Base-by-base conservation (phyloP, 2,113 vertebrate species). In the Pseudorhombus dupliciocellatus region DNA sequence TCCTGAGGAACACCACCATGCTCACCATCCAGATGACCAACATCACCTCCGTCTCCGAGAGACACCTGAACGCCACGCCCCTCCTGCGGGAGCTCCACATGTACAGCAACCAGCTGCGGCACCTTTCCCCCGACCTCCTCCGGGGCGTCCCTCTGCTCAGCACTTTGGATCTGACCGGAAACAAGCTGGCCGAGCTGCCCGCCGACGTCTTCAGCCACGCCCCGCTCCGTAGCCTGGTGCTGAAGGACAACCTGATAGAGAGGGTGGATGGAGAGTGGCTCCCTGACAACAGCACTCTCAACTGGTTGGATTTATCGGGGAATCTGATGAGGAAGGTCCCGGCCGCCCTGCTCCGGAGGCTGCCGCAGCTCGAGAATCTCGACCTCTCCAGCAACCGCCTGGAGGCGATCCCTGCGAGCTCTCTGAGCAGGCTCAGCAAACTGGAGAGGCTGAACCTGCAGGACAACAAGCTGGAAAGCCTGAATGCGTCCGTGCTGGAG, bases 1-100 rank as follows among this genome's bases (percentile, higher is more conserved):
- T 97, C 37, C 92, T 92, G 0, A 4, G 52, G 2, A 75, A 88
- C 87, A 94, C 92, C 16, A 53, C 77, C 22, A 53, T 75, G 52
- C 60, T 97, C 56, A 91, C 92, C 0, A 84, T 96, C 57, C 95
- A 97, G 88, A 94, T 92, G 85, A 96, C 94, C 14, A 95, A 94
- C 42, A 64, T 97, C 82, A 88, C 87, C 11, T 24, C 51, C 56
- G 78, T 97, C 64, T 77, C 81, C 0, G 84, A 87, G 2, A 0
- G 64, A 0, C 75, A 94, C 2, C 84, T 98, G 4, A 79, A 3
- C 0, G 87, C 82, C 15, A 84, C 91, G 0, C 91, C 92, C 0
- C 55, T 42, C 1, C 92, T 98, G 22, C 68, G 55, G 48, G 95
- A 93, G 26, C 91, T 98, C 21, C 95, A 96, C 37, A 85, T 98